Conservation (phyloP, 2,888 invertebrate species). For the Alitta virens region DNA sequence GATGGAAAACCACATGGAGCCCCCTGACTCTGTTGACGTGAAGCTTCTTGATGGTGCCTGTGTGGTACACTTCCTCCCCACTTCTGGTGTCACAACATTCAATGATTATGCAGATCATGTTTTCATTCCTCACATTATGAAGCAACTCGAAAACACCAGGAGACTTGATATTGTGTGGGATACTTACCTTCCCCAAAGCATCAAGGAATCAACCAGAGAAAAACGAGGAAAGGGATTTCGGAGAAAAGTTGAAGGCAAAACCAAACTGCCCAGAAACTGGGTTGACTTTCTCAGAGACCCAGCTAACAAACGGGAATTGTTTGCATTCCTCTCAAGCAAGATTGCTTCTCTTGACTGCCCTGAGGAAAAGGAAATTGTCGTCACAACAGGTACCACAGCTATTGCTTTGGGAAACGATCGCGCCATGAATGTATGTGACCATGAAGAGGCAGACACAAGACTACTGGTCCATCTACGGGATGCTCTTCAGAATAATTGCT, state of each 20-base stretch:
- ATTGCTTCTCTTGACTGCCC: too few relatives aligned
- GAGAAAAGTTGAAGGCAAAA: background rate
- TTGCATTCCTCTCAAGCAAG: too few relatives aligned
- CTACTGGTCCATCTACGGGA: background rate
- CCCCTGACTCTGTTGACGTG: too few relatives aligned
- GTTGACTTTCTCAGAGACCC: conserved; percentile 1
- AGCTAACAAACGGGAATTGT: too few relatives aligned
- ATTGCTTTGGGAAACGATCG: too few relatives aligned
- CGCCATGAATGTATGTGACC: too few relatives aligned
- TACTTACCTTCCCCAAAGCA: conserved; percentile 9
- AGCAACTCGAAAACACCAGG: background rate
- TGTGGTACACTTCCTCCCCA: background rate
- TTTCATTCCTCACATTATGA: background rate
- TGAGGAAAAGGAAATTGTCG: too few relatives aligned
- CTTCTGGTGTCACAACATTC: background rate
- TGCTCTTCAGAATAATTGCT: background rate
- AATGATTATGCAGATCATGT: conserved; percentile 1
- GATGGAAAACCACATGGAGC: too few relatives aligned
- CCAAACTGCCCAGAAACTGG: conserved; percentile 1
- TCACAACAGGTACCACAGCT: too few relatives aligned
- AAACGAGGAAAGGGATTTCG: conserved; percentile 13
- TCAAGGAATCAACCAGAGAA: conserved; percentile 14
- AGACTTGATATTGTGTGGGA: conserved; percentile 14
- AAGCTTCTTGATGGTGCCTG: too few relatives aligned
- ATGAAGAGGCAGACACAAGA: background rate